Evolutionary conservation across 2,113 vertebrate genomes (phyloP).

Genomic region (Herpetotheres cachinnans): DNA sequence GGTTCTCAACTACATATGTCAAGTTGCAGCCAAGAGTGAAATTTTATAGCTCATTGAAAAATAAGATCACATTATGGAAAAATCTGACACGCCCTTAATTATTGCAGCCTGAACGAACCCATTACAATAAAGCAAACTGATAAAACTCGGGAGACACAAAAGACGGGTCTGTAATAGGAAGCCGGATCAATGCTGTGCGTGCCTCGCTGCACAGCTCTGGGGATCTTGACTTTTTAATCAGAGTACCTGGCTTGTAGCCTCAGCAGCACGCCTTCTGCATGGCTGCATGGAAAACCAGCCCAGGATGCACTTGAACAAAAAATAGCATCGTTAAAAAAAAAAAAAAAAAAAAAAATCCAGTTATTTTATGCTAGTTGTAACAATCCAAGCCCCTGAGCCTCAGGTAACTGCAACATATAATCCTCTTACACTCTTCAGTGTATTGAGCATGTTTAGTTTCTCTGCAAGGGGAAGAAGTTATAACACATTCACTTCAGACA

Average conservation of each 20-base stretch:
- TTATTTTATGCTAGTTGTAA: background rate
- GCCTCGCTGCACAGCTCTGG: background rate
- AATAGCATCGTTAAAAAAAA: background rate
- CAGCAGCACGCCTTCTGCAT: background rate
- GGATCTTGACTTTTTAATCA: background rate
- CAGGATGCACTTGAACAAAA: background rate
- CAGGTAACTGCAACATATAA: background rate
- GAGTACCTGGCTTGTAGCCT: background rate
- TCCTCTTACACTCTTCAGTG: background rate
- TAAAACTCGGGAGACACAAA: background rate
- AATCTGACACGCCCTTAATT: background rate
- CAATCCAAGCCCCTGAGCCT: background rate
- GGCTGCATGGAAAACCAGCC: background rate
- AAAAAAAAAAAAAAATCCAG: background rate
- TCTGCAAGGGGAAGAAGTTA: background rate
- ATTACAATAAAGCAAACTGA: background rate
- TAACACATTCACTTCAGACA: background rate
- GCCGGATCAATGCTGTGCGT: background rate
- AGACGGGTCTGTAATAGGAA: background rate
- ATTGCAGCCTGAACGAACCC: background rate
- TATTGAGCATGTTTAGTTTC: background rate
- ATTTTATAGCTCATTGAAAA: background rate
- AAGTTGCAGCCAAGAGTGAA: conserved; percentile 28
- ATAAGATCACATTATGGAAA: background rate
- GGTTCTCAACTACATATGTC: background rate